Base-by-base conservation (phyloP, 2,888 invertebrate genomes). In the Torymus tubicola region DNA sequence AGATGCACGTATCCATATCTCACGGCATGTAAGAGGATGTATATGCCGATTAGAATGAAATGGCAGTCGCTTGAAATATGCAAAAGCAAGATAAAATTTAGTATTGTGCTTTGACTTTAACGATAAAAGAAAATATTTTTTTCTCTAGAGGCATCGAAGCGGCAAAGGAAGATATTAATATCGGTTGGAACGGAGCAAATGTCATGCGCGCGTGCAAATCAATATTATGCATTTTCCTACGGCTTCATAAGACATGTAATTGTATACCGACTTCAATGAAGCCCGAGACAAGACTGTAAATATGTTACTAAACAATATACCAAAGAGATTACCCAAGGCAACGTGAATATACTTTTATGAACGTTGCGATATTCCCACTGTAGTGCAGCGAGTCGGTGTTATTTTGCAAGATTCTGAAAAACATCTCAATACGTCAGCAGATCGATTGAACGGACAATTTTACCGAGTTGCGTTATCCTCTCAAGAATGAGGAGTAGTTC, bases 191-290 rank as follows among this genome's bases (percentile, higher is more conserved):
- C 57, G 55, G 55, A 63, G 77, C 78, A 78, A 77, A 81, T 78
- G 78, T 81, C 81, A 75, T 63, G 64, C 72, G 68, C 57, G 24
- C 71, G 73, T 61, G 78, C 81, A 81, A 78, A 78, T 81, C 81
- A 81, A 78, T 81, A 78, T 81, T 78, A 72, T 78, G 75, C 58
- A 75, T 75, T 72, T 71, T 81, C 60, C 52, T 81, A 78, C 55
- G 81, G 81, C 81, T 81, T 81, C 81, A 67, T 72, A 73, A 80
- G 80, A 76, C 80, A 61, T 65, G 78, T 81, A 81, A 81, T 81
- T 76, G 75, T 78, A 81, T 68, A 81, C 71, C 74, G 70, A 71
- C 12, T 24, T 69, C 61, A 75, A 71, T 68, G 74, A 80, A 80
- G 80, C 80, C 80, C 65, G 70, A 80, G 80, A 77, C 73, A 69